phyloP scores from a whole-genome alignment of 2,113 vertebrate species.

The Noturus placidus region DNA sequence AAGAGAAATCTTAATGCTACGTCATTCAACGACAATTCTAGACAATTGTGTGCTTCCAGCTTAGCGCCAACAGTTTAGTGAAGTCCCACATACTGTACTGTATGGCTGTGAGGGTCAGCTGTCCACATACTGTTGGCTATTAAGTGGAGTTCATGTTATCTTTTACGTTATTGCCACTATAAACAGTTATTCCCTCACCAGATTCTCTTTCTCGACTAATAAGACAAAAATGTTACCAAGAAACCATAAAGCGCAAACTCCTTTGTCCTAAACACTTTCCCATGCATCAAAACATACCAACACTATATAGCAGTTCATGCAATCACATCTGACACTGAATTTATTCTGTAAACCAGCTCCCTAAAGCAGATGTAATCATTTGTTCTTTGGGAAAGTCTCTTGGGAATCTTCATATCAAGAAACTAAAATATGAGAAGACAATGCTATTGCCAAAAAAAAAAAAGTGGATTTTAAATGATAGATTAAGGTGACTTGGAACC shows the following conservation, averaged over 20 bases:
- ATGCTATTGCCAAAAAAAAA: background rate
- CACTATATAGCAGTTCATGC: background rate
- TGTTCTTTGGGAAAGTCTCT: background rate
- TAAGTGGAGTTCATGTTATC: background rate
- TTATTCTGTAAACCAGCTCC: background rate
- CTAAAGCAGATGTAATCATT: background rate
- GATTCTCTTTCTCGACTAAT: background rate
- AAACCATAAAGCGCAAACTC: background rate
- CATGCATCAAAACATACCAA: background rate
- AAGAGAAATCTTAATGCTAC: background rate
- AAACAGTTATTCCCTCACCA: background rate
- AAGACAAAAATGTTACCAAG: background rate
- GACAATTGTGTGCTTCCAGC: background rate
- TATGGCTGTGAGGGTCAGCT: background rate
- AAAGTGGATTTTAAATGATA: background rate
- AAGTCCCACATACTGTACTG: background rate
- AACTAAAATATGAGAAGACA: background rate
- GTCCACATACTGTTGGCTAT: background rate
- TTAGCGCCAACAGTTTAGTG: background rate
- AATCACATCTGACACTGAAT: background rate
- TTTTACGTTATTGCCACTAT: background rate
- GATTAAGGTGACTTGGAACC: background rate
- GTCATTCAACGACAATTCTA: background rate
- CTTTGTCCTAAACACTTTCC: background rate
- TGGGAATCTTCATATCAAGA: background rate